Base-by-base conservation (phyloP, 2,113 vertebrate genomes). In the Halichoerus grypus region DNA sequence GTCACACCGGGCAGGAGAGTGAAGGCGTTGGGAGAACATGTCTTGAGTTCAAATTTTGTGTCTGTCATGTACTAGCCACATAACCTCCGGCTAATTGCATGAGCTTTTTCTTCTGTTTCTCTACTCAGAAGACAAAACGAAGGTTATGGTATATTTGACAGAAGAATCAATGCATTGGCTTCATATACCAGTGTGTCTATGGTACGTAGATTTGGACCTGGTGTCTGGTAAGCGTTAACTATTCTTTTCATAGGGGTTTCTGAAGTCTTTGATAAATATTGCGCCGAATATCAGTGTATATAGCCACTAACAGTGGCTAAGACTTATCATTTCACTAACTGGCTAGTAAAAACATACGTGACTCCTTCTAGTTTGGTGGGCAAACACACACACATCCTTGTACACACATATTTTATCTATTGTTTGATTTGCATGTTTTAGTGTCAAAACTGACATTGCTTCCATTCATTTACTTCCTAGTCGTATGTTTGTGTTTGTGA, bases 1-100 rank as follows among this genome's bases (percentile, higher is more conserved):
- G n/a, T 59, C 10, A 15, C 0, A 0, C 11, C 0, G 4, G 5
- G 16, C 59, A 26, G 1, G 4, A 9, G 18, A 21, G 11, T 1
- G 12, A 11, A 10, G 21, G 7, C 24, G 10, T 5, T 33, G 36
- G 31, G 12, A 22, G 36, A 7, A 8, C 2, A 0, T 5, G 26
- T 69, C 49, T 31, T 22, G 51, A 9, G 51, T 42, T 71, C 12
- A 16, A 1, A 81, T 31, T 74, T 31, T 65, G 6, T 19, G 5
- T 74, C 55, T 24, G 8, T 31, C 33, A 4, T 24, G 26, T 13
- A 4, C 33, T 15, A 28, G 9, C 31, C n/a, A 14, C 31, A 26
- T 2, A 2, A 2, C 65, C 31, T 46, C 0, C 0, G 24, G 10
- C 46, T 31, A 16, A 5, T 14, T 3, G 28, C n/a, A 24, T 16